A percentile compares a stretch with the other conserved stretches of the same genome.
These are phyloP conservation scores for Indicator indicator DNA, from an alignment of 2,113 vertebrate species.

Conservation along the genomic window DNA sequence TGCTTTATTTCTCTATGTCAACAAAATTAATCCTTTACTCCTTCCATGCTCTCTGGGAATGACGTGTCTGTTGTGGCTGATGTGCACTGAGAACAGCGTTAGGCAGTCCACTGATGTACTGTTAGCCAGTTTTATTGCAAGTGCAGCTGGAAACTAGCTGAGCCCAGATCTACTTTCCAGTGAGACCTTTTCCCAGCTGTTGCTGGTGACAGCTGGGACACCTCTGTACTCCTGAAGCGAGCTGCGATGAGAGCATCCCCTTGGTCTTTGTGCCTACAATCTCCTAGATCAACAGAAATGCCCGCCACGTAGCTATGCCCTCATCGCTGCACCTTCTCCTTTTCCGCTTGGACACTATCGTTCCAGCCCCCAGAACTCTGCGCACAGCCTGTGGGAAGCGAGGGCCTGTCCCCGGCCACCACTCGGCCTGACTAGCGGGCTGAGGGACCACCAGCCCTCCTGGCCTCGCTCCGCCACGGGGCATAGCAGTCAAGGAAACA, in stretches of 20 bases:
- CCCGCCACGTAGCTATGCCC: accelerated
- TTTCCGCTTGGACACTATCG: not conserved
- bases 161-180: not conserved
- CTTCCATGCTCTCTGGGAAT: not conserved
- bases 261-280: accelerated
- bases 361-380: not conserved
- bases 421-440: not conserved
- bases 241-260: not conserved
- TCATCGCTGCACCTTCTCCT: accelerated
- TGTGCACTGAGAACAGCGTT: accelerated
- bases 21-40: not conserved
- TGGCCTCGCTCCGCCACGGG: accelerated
- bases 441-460: not conserved
- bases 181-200: not conserved
- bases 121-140: not conserved
- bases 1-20: not conserved
- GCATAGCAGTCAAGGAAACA: accelerated
- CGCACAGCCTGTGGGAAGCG: accelerated
- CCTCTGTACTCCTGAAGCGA: not conserved
- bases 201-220: not conserved
- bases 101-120: not conserved
- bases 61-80: not conserved
- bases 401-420: accelerated
- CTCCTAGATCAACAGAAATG: not conserved
- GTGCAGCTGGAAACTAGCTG: not conserved